Percentiles rank a stretch among this genome's conserved stretches.
Conservation (phyloP, 1,140 invertebrate genomes). For the Aphelinus certus region DNA sequence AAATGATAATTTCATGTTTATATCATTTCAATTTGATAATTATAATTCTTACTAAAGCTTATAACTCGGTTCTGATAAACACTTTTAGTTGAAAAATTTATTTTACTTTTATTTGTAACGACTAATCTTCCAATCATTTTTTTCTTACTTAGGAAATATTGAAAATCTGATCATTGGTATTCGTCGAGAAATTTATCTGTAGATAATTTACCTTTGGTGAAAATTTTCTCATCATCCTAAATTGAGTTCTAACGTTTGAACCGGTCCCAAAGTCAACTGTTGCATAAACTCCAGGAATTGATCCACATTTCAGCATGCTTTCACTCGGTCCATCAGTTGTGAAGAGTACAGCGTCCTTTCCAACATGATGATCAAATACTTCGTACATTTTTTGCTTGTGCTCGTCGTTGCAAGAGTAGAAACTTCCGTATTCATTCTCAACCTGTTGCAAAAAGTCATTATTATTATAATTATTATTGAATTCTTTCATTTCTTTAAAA, state of each 20-base stretch:
- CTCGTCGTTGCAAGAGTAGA: conserved; percentile 75
- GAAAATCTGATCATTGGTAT: too few relatives aligned
- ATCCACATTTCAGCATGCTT: conserved; percentile 71
- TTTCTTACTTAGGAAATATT: too few relatives aligned
- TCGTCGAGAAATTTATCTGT: background rate
- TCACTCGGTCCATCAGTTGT: conserved; percentile 78
- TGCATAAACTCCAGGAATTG: conserved; percentile 72
- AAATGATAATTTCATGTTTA: too few relatives aligned
- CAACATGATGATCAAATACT: conserved; percentile 71
- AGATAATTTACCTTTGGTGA: conserved; percentile 63
- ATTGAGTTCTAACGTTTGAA: conserved; percentile 56
- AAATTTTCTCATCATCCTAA: conserved; percentile 66
- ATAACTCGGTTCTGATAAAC: too few relatives aligned
- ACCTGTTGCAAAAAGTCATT: conserved; percentile 65
- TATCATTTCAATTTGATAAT: too few relatives aligned
- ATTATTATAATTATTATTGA: background rate
- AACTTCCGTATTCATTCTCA: conserved; percentile 95
- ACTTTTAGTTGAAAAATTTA: too few relatives aligned
- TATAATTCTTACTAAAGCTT: too few relatives aligned
- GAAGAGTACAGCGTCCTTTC: conserved; percentile 78
- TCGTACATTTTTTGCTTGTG: conserved; percentile 75
- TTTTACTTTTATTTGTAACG: too few relatives aligned
- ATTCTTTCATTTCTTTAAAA: too few relatives aligned
- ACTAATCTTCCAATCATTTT: too few relatives aligned
- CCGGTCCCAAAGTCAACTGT: conserved; percentile 80